Evolutionary conservation across 2,113 vertebrate genomes (phyloP), one percentile per base, ranked within the genome.

Genomic region (Equus przewalskii): DNA sequence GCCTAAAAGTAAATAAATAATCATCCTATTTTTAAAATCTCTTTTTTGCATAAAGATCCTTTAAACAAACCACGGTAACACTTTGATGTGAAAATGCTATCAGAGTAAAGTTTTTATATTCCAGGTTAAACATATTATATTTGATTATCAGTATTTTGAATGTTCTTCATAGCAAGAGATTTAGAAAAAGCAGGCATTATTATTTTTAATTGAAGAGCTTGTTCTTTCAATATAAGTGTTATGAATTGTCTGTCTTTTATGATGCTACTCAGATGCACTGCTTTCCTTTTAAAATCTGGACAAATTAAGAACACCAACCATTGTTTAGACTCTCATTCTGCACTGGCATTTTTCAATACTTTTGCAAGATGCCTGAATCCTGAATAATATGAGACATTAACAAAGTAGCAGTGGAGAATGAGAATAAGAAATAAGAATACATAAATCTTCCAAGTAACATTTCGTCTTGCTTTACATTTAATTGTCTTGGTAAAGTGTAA

Each of bases 231-330:
- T 36, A 30, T 80, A 76, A 91, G 64, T 67, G 73, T 19, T 41
- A 79, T 21, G 44, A 82, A 64, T 33, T 36, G 6, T 62, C 44
- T 64, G 18, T 83, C 73, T 91, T 90, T 92, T 81, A 67, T 94
- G 73, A n/a, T 26, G 14, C 33, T 91, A 51, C 24, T 65, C 76
- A 82, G 67, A 92, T 58, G 30, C 94, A 84, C 49, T 62, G 22
- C 11, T 85, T 96, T 70, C 44, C n/a, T 95, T 89, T 81, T 73
- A 96, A 96, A 97, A 79, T 73, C 73, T 72, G 92, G 79, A 81
- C 83, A 87, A 96, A 94, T 81, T 92, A 93, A 65, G 56, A 91
- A 96, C 64, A 87, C 72, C 44, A 33, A 36, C 49, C 6, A 65
- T 67, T 96, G 60, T 93, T 94, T 89, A 94, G 76, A 94, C 69